Evolutionary conservation across 1,140 invertebrate genomes (phyloP), one percentile per base, ranked within the genome.

Genomic region (Manduca sexta): DNA sequence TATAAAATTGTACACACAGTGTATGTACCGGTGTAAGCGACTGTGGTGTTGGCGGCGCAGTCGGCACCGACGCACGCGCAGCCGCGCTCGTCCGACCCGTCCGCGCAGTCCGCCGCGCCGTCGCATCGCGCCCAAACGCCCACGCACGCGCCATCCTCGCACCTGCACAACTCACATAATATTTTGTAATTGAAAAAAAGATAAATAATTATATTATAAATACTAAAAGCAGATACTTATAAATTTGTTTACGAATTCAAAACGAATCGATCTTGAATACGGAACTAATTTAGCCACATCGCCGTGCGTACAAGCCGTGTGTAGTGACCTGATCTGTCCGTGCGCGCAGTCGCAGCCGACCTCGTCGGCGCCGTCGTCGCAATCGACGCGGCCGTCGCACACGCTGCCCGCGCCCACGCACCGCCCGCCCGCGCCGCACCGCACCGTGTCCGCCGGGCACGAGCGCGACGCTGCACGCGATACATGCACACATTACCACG

Each of bases 301-400:
- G n/a, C n/a, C n/a, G n/a, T n/a, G n/a, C n/a, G n/a, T n/a, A 31
- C 30, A 31, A 31, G 8, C 12, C 4, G 30, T 4, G 1, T 8
- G 30, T 4, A 6, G 10, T 39, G 72, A 88, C 62, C 55, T 74
- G 60, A 85, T 88, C 15, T 70, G 67, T 2, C 51, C 26, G 0
- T 55, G n/a, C 2, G 67, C 60, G 26, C 88, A 89, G 39, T 74
- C 67, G 63, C 93, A 94, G 67, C 89, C 88, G 6, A 77, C 54
- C 71, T 97, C 95, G 72, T 98, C 97, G 10, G 90, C 92, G 47
- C 90, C 91, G 69, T 97, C 95, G 69, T 90, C 92, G 73, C 96
- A 98, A 74, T 98, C 96, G 35, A 86, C 74, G 57, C 93, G 91
- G n/a, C 88, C 94, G 68, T 90, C 91, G 70, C 95, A 98, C 31